Evolutionary conservation across 2,797 vertebrate species (phyloP), one percentile per base, ranked within the genome.

Genomic region (Oceanodroma leucorhoa): DNA sequence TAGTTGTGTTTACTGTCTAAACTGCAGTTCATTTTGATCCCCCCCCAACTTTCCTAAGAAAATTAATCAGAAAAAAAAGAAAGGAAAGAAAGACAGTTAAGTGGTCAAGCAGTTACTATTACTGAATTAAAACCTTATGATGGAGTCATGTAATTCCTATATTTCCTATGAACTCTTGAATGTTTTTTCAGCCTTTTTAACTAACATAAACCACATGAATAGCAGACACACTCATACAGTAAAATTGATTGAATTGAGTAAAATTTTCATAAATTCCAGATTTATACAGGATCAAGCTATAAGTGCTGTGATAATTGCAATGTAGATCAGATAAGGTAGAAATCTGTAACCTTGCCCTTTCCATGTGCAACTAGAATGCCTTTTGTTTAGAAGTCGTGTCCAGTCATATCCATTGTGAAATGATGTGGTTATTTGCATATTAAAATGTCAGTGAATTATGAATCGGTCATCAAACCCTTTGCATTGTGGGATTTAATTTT

Each of bases 81-180:
- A 69, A 38, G 9, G 4, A 51, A 55, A 72, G 10, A 6, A 58
- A 67, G 72, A 38, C 40, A 15, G 10, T 22, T 55, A 60, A 78
- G 32, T 81, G 38, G 55, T 80, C 34, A 82, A 70, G 36, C 46
- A 62, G 38, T 81, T 81, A 43, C 32, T 90, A 5, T 54, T 77
- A 18, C 64, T 73, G 72, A 93, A 91, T 96, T 32, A 76, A 96
- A 96, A 93, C 75, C 79, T 67, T 86, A 66, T 69, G 87, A 66
- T 81, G 32, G 36, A 83, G 32, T 61, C 41, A 2, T 55, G 55
- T 73, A 83, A 77, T 84, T 75, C 65, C 67, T 89, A 0, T 90
- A 60, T 83, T 87, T 91, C 72, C 69, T 78, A 36, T 91, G 87
- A 92, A 92, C 57, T 96, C 45, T 62, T 81, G 78, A 87, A 71